phyloP scores from a whole-genome alignment of 2,888 invertebrate genomes.

The Omphaloscelis lunosa region DNA sequence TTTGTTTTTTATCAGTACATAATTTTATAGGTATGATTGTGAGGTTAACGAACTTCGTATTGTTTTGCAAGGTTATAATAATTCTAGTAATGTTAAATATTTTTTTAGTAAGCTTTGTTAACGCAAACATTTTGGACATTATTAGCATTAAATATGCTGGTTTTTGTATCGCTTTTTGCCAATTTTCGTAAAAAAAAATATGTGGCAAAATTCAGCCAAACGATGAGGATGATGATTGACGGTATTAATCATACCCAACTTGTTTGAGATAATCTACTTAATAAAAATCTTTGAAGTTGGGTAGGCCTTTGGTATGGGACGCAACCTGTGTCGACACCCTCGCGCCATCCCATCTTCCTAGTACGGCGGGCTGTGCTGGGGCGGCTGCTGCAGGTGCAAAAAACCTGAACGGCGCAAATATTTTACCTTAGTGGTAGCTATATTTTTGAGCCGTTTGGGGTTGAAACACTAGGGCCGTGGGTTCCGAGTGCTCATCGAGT shows the following conservation, averaged over 20 bases:
- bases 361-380: too few species aligned
- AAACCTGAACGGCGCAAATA: too few species aligned
- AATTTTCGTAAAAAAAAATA: not conserved
- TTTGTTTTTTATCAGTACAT: conserved; percentile 7
- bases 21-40: not conserved
- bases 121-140: not conserved
- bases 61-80: not conserved
- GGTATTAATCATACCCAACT: not conserved
- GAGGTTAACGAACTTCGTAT: conserved; percentile 2
- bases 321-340: too few species aligned
- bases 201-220: not conserved
- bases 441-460: too few species aligned
- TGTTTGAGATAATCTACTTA: not conserved
- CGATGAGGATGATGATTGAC: not conserved
- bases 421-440: too few species aligned
- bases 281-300: not conserved
- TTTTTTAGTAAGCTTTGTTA: not conserved
- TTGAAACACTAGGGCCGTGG: too few species aligned
- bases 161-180: not conserved
- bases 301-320: too few species aligned
- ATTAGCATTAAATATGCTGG: not conserved
- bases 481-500: too few species aligned
- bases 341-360: too few species aligned
- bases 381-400: too few species aligned
- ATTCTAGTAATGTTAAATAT: not conserved